These are phyloP conservation scores for Pollenia amentaria DNA, from an alignment of 2,888 invertebrate species.

Conservation along the genomic window DNA sequence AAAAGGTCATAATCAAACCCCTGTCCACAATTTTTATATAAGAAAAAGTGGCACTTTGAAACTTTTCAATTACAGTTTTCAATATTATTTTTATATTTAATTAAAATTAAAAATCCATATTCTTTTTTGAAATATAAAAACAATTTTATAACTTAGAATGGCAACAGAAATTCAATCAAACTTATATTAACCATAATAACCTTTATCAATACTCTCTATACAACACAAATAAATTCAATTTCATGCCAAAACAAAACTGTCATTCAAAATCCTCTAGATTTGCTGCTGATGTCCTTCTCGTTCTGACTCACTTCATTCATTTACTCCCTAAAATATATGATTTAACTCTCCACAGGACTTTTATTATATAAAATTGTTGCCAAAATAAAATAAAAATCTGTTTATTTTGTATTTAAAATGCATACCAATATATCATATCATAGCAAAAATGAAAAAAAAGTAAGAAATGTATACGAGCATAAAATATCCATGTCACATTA, in stretches of 20 bases:
- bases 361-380: constrained; percentile 31
- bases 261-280: constrained; percentile 72
- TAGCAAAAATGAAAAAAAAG: constrained; percentile 23
- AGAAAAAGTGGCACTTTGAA: too few species aligned
- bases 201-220: constrained; percentile 60
- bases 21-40: too few species aligned
- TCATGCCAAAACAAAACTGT: constrained; percentile 69
- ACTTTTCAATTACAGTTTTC: background rate
- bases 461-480: constrained; percentile 18
- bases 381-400: constrained; percentile 34
- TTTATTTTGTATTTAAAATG: background rate
- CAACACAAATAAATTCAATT: constrained; percentile 66
- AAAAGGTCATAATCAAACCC: too few species aligned
- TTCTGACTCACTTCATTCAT: background rate
- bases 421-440: constrained; percentile 59
- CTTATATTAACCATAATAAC: constrained; percentile 69
- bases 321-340: constrained; percentile 1
- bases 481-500: constrained; percentile 75
- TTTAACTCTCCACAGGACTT: constrained; percentile 67
- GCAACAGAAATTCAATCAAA: constrained; percentile 68
- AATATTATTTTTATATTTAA: constrained; percentile 27
- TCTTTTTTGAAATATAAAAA: constrained; percentile 10
- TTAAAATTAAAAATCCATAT: constrained; percentile 54
- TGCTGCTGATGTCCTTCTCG: constrained; percentile 28
- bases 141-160: background rate